Evolutionary conservation across 2,888 invertebrate species (phyloP).

Genomic region (Ecliptopera silaceata): DNA sequence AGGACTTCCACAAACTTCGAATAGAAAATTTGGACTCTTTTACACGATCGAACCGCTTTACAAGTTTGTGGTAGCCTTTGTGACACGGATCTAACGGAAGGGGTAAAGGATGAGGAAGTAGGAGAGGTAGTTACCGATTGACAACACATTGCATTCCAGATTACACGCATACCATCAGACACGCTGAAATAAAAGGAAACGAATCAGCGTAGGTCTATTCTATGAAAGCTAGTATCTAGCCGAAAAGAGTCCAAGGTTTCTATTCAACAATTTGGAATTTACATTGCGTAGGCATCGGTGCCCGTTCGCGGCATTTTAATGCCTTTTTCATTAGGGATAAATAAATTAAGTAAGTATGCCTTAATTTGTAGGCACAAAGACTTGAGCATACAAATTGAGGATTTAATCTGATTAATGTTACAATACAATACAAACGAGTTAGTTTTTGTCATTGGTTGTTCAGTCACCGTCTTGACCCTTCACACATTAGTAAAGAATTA

Average conservation of each 20-base stretch:
- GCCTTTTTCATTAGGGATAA: too few species aligned
- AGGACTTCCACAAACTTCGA: constrained; percentile 73
- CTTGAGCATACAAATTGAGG: too few species aligned
- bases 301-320: neutral
- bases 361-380: too few species aligned
- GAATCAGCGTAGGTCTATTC: constrained; percentile 42
- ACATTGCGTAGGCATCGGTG: neutral
- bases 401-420: too few species aligned
- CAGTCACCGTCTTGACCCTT: too few species aligned
- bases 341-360: too few species aligned
- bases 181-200: constrained; percentile 75
- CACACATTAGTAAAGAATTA: too few species aligned
- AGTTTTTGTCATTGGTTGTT: too few species aligned
- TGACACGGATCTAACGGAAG: constrained; percentile 27
- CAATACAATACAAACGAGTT: too few species aligned
- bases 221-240: constrained; percentile 48
- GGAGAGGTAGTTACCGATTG: constrained; percentile 75
- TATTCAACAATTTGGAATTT: constrained; percentile 42
- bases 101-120: constrained; percentile 42
- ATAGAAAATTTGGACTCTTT: constrained; percentile 66
- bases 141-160: constrained; percentile 65
- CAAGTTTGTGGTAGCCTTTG: constrained; percentile 73
- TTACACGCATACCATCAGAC: constrained; percentile 83
- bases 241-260: constrained; percentile 71
- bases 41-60: constrained; percentile 56